Conservation (phyloP, 2,797 vertebrate species). For the Rhabdophis nuchalis region DNA sequence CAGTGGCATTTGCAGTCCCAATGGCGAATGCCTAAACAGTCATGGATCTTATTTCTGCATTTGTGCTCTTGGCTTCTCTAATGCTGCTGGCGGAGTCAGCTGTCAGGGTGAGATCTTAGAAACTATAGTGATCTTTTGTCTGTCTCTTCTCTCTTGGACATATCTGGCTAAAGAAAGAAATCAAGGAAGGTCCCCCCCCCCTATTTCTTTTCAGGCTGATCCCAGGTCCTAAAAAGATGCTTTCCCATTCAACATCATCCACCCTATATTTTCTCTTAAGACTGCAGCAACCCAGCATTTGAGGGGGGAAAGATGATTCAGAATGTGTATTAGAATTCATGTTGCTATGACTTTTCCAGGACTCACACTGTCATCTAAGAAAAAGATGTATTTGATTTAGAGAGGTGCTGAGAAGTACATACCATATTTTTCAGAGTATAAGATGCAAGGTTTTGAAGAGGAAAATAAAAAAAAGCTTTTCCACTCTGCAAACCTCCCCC, state of each 20-base stretch:
- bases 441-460: too few relatives aligned
- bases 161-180: not conserved
- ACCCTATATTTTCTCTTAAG: not conserved
- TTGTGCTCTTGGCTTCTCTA: constrained; percentile 77
- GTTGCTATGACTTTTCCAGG: not conserved
- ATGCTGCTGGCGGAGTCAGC: constrained; percentile 57
- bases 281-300: not conserved
- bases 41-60: constrained; percentile 81
- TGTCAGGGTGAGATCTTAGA: constrained; percentile 76
- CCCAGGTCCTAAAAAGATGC: not conserved
- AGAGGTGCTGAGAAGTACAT: not conserved
- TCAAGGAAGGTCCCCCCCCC: not conserved
- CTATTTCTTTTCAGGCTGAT: not conserved
- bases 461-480: too few relatives aligned
- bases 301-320: not conserved
- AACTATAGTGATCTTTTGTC: too few relatives aligned
- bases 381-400: not conserved
- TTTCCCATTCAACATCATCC: not conserved
- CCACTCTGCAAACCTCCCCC: too few relatives aligned
- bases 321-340: not conserved
- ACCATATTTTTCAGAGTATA: too few relatives aligned
- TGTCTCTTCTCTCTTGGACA: not conserved
- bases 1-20: constrained; percentile 76
- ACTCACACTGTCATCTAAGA: not conserved
- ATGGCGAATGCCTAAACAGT: constrained; percentile 79